Evolutionary conservation across 2,888 invertebrate genomes (phyloP).

Genomic region (Neoaliturus tenellus): DNA sequence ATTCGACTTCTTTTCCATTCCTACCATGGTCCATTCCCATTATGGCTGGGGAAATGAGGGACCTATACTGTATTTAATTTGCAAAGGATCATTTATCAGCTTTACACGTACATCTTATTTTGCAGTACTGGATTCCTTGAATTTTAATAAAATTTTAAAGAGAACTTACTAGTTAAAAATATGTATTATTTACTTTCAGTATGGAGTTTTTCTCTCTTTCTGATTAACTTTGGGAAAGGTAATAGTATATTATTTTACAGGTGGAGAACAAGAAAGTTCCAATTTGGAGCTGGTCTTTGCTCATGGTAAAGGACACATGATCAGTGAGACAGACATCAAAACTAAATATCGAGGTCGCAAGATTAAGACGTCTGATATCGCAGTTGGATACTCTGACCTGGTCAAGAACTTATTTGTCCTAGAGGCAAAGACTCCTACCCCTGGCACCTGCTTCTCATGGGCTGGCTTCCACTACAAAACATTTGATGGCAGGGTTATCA

Average conservation of each 20-base stretch:
- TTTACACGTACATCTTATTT: too few species aligned
- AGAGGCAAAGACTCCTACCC: conserved; percentile 65
- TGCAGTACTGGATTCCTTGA: too few species aligned
- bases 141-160: too few species aligned
- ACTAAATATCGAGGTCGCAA: background rate
- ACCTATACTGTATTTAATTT: too few species aligned
- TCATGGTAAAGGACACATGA: background rate
- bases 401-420: conserved; percentile 51
- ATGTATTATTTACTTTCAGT: too few species aligned
- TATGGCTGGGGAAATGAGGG: too few species aligned
- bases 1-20: too few species aligned
- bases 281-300: conserved; percentile 1
- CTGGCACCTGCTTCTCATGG: conserved; percentile 88
- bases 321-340: conserved; percentile 34
- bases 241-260: background rate
- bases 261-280: conserved; percentile 15
- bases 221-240: too few species aligned
- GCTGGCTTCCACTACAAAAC: conserved; percentile 88
- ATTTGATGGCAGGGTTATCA: conserved; percentile 88
- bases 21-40: too few species aligned
- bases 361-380: conserved; percentile 29
- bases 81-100: too few species aligned
- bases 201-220: too few species aligned
- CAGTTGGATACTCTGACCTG: conserved; percentile 49
- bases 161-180: too few species aligned